phyloP scores from a whole-genome alignment of 2,113 vertebrate species.

The Ptilonorhynchus violaceus region DNA sequence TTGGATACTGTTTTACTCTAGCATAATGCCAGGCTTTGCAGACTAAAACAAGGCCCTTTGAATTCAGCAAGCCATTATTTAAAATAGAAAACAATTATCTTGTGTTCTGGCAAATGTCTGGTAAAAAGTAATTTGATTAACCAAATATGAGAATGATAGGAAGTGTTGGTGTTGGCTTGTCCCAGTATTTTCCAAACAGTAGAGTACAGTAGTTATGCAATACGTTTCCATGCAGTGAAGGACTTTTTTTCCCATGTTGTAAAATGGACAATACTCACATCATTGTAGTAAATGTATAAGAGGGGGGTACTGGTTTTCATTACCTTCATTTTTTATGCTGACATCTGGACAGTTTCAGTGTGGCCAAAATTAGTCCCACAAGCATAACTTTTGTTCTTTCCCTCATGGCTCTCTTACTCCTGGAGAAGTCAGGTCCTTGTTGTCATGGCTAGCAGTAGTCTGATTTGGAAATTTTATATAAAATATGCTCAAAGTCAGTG shows the following conservation, averaged over 20 bases:
- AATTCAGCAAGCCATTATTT: constrained; percentile 50
- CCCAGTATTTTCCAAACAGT: constrained; percentile 36
- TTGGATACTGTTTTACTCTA: background rate
- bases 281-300: background rate
- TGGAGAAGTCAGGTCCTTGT: background rate
- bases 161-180: constrained; percentile 56
- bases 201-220: constrained; percentile 40
- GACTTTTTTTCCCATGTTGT: background rate
- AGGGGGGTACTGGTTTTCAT: background rate
- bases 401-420: background rate
- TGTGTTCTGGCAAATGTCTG: constrained; percentile 55
- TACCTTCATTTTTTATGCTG: background rate
- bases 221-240: constrained; percentile 9
- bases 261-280: background rate
- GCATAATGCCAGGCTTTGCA: background rate
- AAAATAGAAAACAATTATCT: constrained; percentile 59
- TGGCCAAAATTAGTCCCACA: background rate
- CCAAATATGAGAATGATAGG: constrained; percentile 43
- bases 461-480: background rate
- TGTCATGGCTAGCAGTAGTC: background rate
- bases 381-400: background rate
- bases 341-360: background rate
- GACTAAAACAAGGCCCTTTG: constrained; percentile 14
- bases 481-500: background rate
- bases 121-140: constrained; percentile 59